Evolutionary conservation across 37 sponge, comb jelly and placozoan genomes (phyloP).

Genomic region (Ephydatia muelleri): DNA sequence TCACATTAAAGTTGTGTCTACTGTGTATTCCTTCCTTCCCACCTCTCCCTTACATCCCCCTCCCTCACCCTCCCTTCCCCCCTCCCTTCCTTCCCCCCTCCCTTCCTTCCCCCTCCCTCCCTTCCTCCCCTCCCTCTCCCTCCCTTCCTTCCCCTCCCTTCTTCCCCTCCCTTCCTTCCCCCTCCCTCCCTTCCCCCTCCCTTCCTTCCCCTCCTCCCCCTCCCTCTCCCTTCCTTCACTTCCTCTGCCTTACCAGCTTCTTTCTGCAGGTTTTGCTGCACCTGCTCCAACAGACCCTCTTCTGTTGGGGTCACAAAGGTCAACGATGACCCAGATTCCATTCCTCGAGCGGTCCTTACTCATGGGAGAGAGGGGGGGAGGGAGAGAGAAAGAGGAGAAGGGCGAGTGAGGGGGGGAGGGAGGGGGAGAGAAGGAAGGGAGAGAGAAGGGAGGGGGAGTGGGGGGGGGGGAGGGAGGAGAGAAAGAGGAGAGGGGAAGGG

Average conservation of each 20-base stretch:
- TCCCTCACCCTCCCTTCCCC: neutral
- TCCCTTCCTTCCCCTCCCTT: neutral
- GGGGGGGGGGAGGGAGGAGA: neutral
- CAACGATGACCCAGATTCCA: slow-evolving; percentile 81
- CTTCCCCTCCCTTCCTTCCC: neutral
- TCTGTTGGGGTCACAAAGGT: slow-evolving; percentile 80
- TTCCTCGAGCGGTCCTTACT: slow-evolving; percentile 89
- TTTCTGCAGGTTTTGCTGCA: slow-evolving; percentile 53
- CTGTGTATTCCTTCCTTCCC: neutral
- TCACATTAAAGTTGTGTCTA: neutral
- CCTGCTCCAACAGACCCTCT: slow-evolving; percentile 51
- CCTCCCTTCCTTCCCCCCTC: neutral
- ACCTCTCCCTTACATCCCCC: neutral
- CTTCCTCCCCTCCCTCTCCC: neutral
- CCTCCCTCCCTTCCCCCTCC: neutral
- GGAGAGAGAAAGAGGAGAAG: neutral
- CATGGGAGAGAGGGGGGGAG: neutral
- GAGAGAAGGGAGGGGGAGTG: neutral
- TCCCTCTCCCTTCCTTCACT: neutral
- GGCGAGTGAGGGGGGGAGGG: neutral
- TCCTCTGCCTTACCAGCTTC: slow-evolving; percentile 31
- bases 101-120: neutral
- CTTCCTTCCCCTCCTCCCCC: neutral
- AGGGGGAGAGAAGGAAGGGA: neutral
- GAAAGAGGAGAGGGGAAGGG: neutral